phyloP scores from a whole-genome alignment of 2,888 invertebrate genomes.

The Stomorhina lunata region DNA sequence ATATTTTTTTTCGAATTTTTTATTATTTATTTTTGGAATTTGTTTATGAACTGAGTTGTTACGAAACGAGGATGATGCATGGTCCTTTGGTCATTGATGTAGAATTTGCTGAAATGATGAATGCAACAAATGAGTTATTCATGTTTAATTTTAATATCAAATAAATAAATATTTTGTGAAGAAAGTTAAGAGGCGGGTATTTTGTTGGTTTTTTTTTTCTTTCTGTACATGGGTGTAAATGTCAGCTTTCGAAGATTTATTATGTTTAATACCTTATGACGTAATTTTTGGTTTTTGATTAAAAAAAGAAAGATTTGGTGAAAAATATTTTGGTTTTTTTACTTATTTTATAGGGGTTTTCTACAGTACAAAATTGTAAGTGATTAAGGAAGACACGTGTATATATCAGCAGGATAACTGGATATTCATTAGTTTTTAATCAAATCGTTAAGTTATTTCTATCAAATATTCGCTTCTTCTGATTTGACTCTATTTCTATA shows the following conservation, averaged over 20 bases:
- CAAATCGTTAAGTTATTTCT: too few relatives aligned
- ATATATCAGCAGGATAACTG: not conserved
- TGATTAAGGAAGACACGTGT: not conserved
- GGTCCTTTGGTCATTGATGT: conserved; percentile 43
- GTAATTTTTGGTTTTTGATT: conserved; percentile 44
- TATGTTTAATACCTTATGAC: conserved; percentile 53
- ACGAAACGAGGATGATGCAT: conserved; percentile 51
- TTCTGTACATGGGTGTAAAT: conserved; percentile 31
- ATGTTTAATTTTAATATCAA: conserved; percentile 56
- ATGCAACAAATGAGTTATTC: conserved; percentile 59
- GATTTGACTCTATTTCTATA: too few relatives aligned
- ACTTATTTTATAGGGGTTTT: too few relatives aligned
- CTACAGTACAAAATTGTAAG: too few relatives aligned
- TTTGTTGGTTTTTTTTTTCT: not conserved
- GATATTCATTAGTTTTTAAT: too few relatives aligned
- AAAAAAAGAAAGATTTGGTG: too few relatives aligned
- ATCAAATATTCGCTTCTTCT: too few relatives aligned
- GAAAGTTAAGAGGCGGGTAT: not conserved
- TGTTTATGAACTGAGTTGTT: conserved; percentile 20
- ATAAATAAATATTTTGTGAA: too few relatives aligned
- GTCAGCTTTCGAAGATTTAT: conserved; percentile 55
- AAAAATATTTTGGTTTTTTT: too few relatives aligned
- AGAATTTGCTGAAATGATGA: conserved; percentile 39
- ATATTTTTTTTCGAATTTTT: conserved; percentile 43
- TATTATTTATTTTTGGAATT: not conserved